Conservation (phyloP, 2,888 invertebrate genomes). For the Cheilosia vulpina region DNA sequence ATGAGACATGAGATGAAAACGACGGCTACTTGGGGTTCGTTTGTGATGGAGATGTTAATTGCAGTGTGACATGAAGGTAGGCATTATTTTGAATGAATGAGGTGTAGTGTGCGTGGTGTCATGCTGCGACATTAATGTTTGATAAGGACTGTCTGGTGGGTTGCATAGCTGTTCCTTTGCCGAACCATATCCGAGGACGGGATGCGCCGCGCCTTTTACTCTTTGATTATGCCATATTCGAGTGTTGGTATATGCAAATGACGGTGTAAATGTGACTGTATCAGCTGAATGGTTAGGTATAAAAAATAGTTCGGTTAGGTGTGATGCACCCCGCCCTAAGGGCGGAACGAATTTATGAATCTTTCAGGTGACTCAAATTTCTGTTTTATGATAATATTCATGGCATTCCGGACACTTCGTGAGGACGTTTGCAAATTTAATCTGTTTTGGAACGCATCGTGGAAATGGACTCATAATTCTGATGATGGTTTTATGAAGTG, state of each 20-base stretch:
- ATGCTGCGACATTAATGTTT: constrained; percentile 63
- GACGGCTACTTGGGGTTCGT: constrained; percentile 60
- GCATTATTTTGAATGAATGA: constrained; percentile 66
- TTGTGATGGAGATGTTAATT: constrained; percentile 73
- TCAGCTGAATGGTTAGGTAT: constrained; percentile 61
- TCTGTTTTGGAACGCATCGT: constrained; percentile 51
- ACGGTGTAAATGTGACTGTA: constrained; percentile 64
- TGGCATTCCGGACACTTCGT: constrained; percentile 67
- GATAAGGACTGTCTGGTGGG: constrained; percentile 33
- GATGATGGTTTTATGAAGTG: constrained; percentile 48
- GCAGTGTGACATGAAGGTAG: constrained; percentile 73
- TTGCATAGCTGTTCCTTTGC: neutral
- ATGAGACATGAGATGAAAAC: constrained; percentile 72
- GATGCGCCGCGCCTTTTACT: constrained; percentile 55
- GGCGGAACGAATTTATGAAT: constrained; percentile 56
- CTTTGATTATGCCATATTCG: constrained; percentile 52
- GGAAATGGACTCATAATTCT: constrained; percentile 60
- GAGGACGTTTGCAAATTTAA: no score
- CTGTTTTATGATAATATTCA: constrained; percentile 67
- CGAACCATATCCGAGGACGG: neutral
- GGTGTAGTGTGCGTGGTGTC: constrained; percentile 43
- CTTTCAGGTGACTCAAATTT: constrained; percentile 49
- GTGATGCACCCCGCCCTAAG: constrained; percentile 16
- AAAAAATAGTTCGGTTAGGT: constrained; percentile 27
- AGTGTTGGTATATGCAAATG: constrained; percentile 54